Evolutionary conservation across 2,113 vertebrate genomes (phyloP), one percentile per base, ranked within the genome.

Genomic region (Microtus montanus): DNA sequence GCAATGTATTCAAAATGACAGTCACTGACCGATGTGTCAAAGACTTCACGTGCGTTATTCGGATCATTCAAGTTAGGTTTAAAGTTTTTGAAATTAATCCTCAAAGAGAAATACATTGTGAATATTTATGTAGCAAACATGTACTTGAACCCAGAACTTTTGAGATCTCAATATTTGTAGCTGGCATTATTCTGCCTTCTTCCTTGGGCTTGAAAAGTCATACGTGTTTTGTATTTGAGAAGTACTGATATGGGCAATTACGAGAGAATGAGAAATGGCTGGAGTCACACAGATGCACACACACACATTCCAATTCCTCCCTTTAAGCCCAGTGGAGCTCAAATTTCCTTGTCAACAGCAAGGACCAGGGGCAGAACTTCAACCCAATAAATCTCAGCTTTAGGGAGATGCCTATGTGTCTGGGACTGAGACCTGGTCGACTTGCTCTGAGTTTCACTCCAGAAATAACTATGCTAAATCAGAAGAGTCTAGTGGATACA

Each of bases 371-470:
- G 33, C 41, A 49, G 44, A 90, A 82, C 1, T 73, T 70, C 10
- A 91, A 35, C 24, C 80, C 44, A 74, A 44, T 14, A 24, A 54
- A 61, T 79, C 90, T 66, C 35, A 13, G 30, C 54, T 52, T 85
- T 58, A n/a, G n/a, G 17, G 47, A 71, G n/a, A 77, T 70, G 33
- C 93, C 80, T 64, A 20, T 17, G 64, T 89, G 75, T 95, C 24
- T 63, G 89, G 74, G n/a, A 30, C 22, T 80, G 86, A 49, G 30
- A 91, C 66, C 66, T 73, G 38, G 54, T 22, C 19, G 9, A 86
- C 52, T 84, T 91, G 9, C 38, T 96, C 75, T 0, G 14, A 66
- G 71, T 86, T 96, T 96, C 63, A 78, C 26, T 95, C 33, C 85
- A 41, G 75, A 77, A 68, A 54, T 30, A 33, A 78, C 38, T 66